Percentiles rank a stretch among this genome's conserved stretches.
Evolutionary conservation across 2,888 invertebrate genomes (phyloP).

Genomic region (Willowsia nigromaculata): DNA sequence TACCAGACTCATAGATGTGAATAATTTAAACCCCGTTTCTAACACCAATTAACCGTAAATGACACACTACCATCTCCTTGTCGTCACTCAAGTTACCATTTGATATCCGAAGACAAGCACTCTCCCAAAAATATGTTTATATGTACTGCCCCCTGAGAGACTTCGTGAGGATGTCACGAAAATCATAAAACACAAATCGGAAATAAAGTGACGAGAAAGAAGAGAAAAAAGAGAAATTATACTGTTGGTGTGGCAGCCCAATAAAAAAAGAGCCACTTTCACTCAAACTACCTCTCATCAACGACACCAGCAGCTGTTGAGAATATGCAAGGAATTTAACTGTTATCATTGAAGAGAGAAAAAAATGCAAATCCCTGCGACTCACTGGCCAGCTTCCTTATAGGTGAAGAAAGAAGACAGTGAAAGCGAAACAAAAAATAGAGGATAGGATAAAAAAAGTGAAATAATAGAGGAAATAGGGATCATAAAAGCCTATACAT

Average conservation of each 20-base stretch:
- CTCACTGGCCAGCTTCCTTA: background rate
- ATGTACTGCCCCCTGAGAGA: background rate
- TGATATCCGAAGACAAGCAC: too few relatives aligned
- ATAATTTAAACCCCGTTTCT: slow-evolving; percentile 8
- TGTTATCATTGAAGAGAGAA: slow-evolving; percentile 11
- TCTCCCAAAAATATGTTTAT: too few relatives aligned
- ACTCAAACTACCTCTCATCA: slow-evolving; percentile 23
- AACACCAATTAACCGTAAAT: slow-evolving; percentile 10
- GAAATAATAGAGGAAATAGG: slow-evolving; percentile 25
- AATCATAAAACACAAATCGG: slow-evolving; percentile 43
- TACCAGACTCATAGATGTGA: slow-evolving; percentile 59
- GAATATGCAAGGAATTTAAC: slow-evolving; percentile 37
- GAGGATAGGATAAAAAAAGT: slow-evolving; percentile 6
- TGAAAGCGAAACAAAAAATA: background rate
- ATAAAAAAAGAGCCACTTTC: slow-evolving; percentile 26
- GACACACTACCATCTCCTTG: background rate
- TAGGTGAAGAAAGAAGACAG: background rate
- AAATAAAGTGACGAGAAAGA: slow-evolving; percentile 45
- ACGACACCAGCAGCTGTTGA: slow-evolving; percentile 49
- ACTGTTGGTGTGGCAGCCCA: slow-evolving; percentile 42
- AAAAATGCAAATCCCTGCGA: slow-evolving; percentile 26
- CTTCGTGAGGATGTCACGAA: background rate
- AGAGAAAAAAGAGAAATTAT: background rate
- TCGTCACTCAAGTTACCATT: too few relatives aligned
- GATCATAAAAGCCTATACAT: background rate